Percentiles rank a stretch among this genome's conserved stretches.
phyloP scores from a whole-genome alignment of 2,888 invertebrate species.

The Lottia gigantea region DNA sequence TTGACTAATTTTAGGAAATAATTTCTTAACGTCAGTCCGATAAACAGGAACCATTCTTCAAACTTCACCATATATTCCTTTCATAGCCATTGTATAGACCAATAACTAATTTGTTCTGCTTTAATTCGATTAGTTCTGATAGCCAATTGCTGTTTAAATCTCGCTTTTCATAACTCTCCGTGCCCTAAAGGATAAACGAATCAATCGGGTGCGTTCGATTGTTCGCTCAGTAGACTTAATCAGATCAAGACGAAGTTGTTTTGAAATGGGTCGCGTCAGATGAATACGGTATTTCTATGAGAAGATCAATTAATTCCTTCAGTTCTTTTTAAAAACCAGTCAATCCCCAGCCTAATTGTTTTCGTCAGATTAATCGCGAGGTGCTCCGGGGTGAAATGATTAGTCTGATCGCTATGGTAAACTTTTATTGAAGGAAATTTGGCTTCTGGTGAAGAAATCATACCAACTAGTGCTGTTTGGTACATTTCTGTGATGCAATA shows the following conservation, averaged over 20 bases:
- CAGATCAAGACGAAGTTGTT: background rate
- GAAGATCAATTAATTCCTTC: constrained; percentile 6
- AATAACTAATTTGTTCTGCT: constrained; percentile 8
- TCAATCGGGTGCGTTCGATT: constrained; percentile 1
- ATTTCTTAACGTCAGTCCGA: background rate
- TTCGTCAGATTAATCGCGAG: too few relatives aligned
- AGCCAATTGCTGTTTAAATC: constrained; percentile 7
- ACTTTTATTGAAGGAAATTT: too few relatives aligned
- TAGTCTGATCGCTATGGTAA: too few relatives aligned
- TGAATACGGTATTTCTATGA: background rate
- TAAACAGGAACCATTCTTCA: background rate
- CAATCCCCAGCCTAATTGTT: too few relatives aligned
- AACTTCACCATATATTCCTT: background rate
- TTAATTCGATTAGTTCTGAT: constrained; percentile 3
- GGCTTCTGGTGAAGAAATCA: too few relatives aligned
- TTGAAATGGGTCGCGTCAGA: constrained; percentile 6
- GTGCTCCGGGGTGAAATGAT: too few relatives aligned
- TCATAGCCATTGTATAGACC: background rate
- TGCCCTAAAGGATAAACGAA: constrained; percentile 5
- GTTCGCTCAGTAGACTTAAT: background rate
- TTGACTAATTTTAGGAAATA: background rate
- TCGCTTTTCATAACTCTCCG: constrained; percentile 9
- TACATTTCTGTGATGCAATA: too few relatives aligned
- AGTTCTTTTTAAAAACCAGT: background rate
- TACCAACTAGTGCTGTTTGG: too few relatives aligned